phyloP scores from a whole-genome alignment of 2,113 vertebrate genomes.

The Mesocricetus auratus region DNA sequence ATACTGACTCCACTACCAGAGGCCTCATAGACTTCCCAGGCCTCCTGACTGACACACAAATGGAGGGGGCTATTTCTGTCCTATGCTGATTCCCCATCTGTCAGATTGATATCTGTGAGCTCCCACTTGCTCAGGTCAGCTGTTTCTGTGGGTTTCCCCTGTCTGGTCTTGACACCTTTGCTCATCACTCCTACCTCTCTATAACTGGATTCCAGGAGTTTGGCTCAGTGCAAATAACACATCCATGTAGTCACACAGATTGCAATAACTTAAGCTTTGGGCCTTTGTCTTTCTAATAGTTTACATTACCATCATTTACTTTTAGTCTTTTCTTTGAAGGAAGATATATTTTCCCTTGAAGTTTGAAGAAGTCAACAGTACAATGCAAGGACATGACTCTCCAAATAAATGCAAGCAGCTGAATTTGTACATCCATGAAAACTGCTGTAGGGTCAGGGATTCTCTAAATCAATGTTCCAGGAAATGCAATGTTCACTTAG shows the following conservation, averaged over 20 bases:
- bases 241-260: neutral
- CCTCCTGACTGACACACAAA: too few species aligned
- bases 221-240: constrained; percentile 7
- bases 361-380: neutral
- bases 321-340: constrained; percentile 41
- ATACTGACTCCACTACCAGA: too few species aligned
- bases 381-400: neutral
- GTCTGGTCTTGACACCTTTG: too few species aligned
- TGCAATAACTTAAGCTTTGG: neutral
- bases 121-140: too few species aligned
- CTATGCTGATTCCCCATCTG: too few species aligned
- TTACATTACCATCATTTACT: neutral
- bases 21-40: too few species aligned
- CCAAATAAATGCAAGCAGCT: neutral
- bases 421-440: neutral
- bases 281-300: neutral
- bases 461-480: neutral
- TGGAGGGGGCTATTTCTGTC: too few species aligned
- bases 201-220: too few species aligned
- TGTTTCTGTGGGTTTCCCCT: too few species aligned
- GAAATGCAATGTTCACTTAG: neutral
- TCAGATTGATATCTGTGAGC: too few species aligned
- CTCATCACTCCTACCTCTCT: too few species aligned
- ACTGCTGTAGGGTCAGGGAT: neutral
- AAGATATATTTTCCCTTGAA: neutral